Evolutionary conservation across 1,140 invertebrate species (phyloP).

Genomic region (Laodelphax striatellus): DNA sequence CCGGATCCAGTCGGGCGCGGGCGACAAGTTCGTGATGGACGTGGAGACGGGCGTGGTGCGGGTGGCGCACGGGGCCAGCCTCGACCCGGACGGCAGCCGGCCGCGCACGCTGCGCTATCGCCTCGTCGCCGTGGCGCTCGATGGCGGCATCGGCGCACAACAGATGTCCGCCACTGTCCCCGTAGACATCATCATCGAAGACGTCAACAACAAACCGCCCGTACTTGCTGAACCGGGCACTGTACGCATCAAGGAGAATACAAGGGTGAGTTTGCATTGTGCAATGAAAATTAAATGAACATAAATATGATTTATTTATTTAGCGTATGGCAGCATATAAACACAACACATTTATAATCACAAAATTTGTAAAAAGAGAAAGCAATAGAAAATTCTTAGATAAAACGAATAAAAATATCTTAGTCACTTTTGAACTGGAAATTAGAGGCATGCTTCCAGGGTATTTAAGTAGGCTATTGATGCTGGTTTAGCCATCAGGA

Average conservation of each 20-base stretch:
- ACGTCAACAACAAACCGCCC: conserved; percentile 86
- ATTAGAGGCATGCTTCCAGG: too few relatives aligned
- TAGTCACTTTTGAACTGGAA: too few relatives aligned
- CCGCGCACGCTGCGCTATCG: conserved; percentile 53
- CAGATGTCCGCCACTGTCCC: conserved; percentile 54
- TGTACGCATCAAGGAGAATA: conserved; percentile 62
- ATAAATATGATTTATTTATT: too few relatives aligned
- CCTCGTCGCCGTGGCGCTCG: conserved; percentile 54
- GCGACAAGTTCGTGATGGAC: conserved; percentile 86
- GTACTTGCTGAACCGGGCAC: conserved; percentile 54
- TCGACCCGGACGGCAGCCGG: conserved; percentile 80
- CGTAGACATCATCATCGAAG: conserved; percentile 75
- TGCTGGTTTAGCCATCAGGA: too few relatives aligned
- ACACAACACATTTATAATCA: too few relatives aligned
- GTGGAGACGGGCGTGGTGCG: conserved; percentile 67
- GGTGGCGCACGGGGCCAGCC: conserved; percentile 71
- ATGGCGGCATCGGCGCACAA: conserved; percentile 73
- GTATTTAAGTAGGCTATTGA: too few relatives aligned
- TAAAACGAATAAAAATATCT: too few relatives aligned
- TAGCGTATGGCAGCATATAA: too few relatives aligned
- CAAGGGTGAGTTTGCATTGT: conserved; percentile 37
- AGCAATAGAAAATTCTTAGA: too few relatives aligned
- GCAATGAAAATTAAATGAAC: too few relatives aligned
- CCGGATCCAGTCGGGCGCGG: conserved; percentile 72
- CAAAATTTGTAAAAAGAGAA: too few relatives aligned